Evolutionary conservation across 1,140 invertebrate species (phyloP).

Genomic region (Drosophila insularis): DNA sequence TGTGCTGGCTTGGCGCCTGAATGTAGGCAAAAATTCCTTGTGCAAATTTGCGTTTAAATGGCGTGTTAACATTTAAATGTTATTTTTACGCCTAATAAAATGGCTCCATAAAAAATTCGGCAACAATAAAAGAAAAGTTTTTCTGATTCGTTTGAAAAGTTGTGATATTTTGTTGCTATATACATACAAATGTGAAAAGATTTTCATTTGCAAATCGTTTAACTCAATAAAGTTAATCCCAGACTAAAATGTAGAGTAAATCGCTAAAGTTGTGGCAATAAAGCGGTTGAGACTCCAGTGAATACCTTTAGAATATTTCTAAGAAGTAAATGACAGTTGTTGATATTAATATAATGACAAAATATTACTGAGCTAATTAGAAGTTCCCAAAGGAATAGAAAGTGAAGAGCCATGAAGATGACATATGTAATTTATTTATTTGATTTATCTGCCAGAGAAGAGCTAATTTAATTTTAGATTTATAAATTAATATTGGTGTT

Average conservation of each 20-base stretch:
- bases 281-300: background rate
- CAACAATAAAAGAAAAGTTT: constrained; percentile 42
- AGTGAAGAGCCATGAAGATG: no score
- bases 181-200: constrained; percentile 1
- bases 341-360: no score
- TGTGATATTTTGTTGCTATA: background rate
- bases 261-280: background rate
- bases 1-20: constrained; percentile 21
- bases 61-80: constrained; percentile 76
- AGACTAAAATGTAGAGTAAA: background rate
- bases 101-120: constrained; percentile 44
- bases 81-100: constrained; percentile 76
- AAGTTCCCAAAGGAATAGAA: no score
- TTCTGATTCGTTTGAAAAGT: constrained; percentile 27
- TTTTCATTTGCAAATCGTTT: background rate
- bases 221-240: background rate
- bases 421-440: no score
- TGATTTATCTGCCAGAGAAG: no score
- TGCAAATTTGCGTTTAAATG: constrained; percentile 72
- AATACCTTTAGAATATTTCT: background rate
- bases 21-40: constrained; percentile 42
- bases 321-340: no score
- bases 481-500: no score
- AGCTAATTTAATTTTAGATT: no score
- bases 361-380: no score